Conservation (phyloP, 2,113 vertebrate species). For the Aphyosemion australe region DNA sequence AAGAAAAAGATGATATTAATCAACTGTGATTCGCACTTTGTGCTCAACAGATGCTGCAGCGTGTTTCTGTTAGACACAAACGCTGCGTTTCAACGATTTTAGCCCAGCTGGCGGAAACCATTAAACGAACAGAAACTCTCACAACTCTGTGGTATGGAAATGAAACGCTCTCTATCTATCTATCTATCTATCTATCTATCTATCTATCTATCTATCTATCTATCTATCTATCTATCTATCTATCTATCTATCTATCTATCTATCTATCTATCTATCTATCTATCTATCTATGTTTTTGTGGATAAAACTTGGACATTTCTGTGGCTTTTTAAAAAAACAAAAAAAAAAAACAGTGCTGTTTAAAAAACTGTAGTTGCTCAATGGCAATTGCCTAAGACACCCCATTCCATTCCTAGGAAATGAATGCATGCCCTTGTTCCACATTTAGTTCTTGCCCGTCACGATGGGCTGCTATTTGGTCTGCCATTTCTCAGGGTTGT, state of each 20-base stretch:
- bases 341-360: conserved; percentile 25
- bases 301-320: conserved; percentile 17
- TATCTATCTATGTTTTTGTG: conserved; percentile 16
- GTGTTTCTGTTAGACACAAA: conserved; percentile 42
- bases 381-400: conserved; percentile 74
- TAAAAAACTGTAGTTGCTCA: conserved; percentile 60
- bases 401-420: conserved; percentile 73
- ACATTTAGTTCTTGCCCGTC: conserved; percentile 75
- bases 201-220: conserved; percentile 27
- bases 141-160: conserved; percentile 66
- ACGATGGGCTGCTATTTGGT: conserved; percentile 72
- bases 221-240: conserved; percentile 13
- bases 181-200: conserved; percentile 15
- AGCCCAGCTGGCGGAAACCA: conserved; percentile 60
- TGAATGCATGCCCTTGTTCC: conserved; percentile 79
- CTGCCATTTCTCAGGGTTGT: conserved; percentile 78
- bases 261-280: conserved; percentile 15
- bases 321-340: conserved; percentile 45
- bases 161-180: conserved; percentile 27
- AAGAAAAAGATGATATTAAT: conserved; percentile 34
- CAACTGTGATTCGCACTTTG: conserved; percentile 37
- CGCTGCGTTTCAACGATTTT: conserved; percentile 43
- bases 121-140: conserved; percentile 71
- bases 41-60: conserved; percentile 45
- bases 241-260: conserved; percentile 19